Evolutionary conservation across 2,113 vertebrate genomes (phyloP).

Genomic region (Perca schrenkii): DNA sequence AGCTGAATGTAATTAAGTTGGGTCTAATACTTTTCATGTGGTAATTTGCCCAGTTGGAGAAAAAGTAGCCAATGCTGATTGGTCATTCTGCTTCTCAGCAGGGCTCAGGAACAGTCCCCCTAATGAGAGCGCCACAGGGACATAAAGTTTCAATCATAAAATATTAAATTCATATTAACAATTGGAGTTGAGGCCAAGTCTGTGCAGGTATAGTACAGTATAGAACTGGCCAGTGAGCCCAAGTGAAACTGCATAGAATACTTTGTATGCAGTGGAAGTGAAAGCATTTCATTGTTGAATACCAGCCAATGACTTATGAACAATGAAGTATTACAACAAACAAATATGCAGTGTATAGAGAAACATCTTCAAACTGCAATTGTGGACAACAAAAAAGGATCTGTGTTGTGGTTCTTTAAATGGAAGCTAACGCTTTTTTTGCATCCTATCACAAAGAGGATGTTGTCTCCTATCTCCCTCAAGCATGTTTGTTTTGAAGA

Average conservation of each 20-base stretch:
- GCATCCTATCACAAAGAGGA: not conserved
- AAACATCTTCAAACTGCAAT: not conserved
- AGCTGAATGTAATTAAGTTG: constrained; percentile 70
- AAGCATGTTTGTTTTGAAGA: constrained; percentile 31
- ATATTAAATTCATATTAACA: constrained; percentile 59
- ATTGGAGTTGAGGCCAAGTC: not conserved
- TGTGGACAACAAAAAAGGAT: not conserved
- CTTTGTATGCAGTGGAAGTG: not conserved
- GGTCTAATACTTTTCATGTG: constrained; percentile 65
- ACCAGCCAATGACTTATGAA: not conserved
- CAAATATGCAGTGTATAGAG: not conserved
- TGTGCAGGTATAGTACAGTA: constrained; percentile 1
- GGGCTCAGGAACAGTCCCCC: constrained; percentile 25
- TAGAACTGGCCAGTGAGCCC: not conserved
- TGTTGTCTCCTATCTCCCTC: not conserved
- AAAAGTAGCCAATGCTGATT: constrained; percentile 34
- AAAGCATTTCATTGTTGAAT: not conserved
- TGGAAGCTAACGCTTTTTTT: not conserved
- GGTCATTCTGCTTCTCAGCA: constrained; percentile 42
- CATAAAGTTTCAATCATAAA: constrained; percentile 42
- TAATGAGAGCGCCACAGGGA: constrained; percentile 53
- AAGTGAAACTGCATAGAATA: not conserved
- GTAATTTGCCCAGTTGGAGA: constrained; percentile 67
- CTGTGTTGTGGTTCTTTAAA: not conserved
- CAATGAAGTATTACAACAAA: not conserved